Evolutionary conservation across 2,888 invertebrate species (phyloP), one percentile per base, ranked within the genome.

Genomic region (Leuctra nigra): DNA sequence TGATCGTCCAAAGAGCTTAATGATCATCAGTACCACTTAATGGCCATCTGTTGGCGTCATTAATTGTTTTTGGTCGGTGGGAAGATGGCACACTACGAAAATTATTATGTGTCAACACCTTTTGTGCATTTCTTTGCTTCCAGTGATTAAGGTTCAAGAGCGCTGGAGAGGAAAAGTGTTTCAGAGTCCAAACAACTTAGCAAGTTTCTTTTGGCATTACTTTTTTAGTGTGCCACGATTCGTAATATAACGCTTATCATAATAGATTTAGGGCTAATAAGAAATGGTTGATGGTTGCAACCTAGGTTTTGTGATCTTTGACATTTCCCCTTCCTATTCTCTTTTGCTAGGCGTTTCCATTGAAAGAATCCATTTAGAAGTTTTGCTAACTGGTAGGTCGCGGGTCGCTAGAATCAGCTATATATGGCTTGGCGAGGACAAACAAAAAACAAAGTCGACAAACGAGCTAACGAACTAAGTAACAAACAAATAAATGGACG

Each of bases 361-460:
- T 47, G 53, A 57, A 53, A 57, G 53, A 53, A 57, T 53, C 56
- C 56, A 57, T 57, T 57, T 53, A 57, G 56, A 57, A 57, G 56
- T 57, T 57, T 57, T 29, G 36, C 47, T 52, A 56, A 52, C 41
- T 44, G 56, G 29, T 53, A 35, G 33, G 33, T 33, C 52, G 35
- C 56, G 50, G 35, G 33, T 29, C 29, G 50, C 35, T 41, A 29
- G 18, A 33, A 50, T 35, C 6, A 20, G 50, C 50, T 50, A 50
- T 33, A 29, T 25, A 48, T 18, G 35, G 35, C 50, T 4, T 50
- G 50, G 50, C 50, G 35, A 33, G 50, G 50, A 50, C 50, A 50
- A 50, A 50, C 50, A 50, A 50, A 50, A 50, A 50, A 50, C 50
- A 50, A 50, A 50, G 50, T 33, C 50, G 50, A 50, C 50, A 50